Conservation (phyloP, 2,888 invertebrate genomes). For the Amiota minor region DNA sequence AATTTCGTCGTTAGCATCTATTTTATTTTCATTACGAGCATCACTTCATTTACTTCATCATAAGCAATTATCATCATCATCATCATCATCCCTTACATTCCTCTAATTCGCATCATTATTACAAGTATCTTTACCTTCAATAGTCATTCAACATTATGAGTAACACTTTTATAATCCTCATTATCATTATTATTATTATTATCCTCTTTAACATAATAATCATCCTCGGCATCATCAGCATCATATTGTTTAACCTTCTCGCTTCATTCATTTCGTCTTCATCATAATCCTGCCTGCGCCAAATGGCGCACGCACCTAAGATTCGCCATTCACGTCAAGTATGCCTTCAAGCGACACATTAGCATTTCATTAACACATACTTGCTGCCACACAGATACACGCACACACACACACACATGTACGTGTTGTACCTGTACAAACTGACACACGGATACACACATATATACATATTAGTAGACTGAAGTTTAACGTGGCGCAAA, state of each 20-base stretch:
- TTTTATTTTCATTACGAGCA: no score
- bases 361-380: conserved; percentile 28
- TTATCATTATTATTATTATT: no score
- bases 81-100: no score
- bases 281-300: no score
- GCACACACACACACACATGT: neutral
- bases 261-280: no score
- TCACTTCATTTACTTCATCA: no score
- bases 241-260: neutral
- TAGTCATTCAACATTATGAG: no score
- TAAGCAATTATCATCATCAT: no score
- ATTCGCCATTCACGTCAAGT: neutral
- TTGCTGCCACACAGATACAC: conserved; percentile 3
- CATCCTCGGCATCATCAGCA: neutral
- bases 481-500: conserved; percentile 13
- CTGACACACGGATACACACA: neutral
- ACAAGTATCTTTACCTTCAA: no score
- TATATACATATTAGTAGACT: neutral
- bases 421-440: neutral
- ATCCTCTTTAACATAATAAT: neutral
- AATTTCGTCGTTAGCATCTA: neutral
- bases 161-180: no score
- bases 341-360: conserved; percentile 10
- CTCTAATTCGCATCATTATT: no score
- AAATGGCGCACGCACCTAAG: neutral